Percentiles rank a stretch among this genome's conserved stretches.
Evolutionary conservation across 37 sponge, comb jelly and placozoan genomes (phyloP).

Genomic region (Cladorhizidae sp.): DNA sequence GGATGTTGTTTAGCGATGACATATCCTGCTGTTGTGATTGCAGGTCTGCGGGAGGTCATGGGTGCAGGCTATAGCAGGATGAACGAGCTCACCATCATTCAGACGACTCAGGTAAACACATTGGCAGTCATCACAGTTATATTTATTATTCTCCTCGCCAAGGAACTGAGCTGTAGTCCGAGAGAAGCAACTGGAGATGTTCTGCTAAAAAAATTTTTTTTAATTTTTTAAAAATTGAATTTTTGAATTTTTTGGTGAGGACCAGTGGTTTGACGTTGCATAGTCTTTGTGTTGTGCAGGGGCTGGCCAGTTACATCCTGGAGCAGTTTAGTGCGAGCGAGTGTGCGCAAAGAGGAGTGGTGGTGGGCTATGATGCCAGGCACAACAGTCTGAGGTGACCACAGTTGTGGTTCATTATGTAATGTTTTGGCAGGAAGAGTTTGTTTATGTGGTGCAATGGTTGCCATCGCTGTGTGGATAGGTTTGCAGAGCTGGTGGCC

Average conservation of each 20-base stretch:
- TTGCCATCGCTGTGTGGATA: slow-evolving; percentile 9
- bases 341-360: slow-evolving; percentile 80
- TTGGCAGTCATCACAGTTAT: not conserved
- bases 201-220: too few relatives aligned
- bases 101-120: slow-evolving; percentile 88
- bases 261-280: too few relatives aligned
- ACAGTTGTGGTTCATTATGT: too few relatives aligned
- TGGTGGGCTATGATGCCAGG: slow-evolving; percentile 94
- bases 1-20: not conserved
- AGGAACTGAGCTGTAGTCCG: too few relatives aligned
- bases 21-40: not conserved
- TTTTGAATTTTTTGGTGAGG: too few relatives aligned
- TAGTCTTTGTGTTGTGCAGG: slow-evolving; percentile 26
- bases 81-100: slow-evolving; percentile 98
- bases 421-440: too few relatives aligned
- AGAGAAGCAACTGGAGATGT: too few relatives aligned
- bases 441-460: too few relatives aligned
- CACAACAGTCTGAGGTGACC: slow-evolving; percentile 90
- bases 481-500: slow-evolving; percentile 88
- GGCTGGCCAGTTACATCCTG: slow-evolving; percentile 63
- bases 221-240: too few relatives aligned
- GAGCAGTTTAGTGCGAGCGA: slow-evolving; percentile 56
- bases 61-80: slow-evolving; percentile 93
- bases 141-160: too few relatives aligned
- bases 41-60: slow-evolving; percentile 92